Evolutionary conservation across 1,140 invertebrate genomes (phyloP).

Genomic region (Eufriesea mexicana): DNA sequence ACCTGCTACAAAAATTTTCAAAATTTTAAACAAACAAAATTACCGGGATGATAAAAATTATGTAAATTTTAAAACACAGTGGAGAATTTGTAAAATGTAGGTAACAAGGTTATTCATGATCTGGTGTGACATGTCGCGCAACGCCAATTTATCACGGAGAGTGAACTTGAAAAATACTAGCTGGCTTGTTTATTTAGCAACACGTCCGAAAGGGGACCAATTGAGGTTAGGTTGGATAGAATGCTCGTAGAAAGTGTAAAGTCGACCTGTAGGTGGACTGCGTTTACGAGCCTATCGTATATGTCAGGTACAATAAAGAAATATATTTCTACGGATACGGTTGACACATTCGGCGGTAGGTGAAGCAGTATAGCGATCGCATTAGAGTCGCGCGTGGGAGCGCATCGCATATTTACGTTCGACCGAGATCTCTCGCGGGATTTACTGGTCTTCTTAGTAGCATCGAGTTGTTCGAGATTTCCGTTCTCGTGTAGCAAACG

Average conservation of each 20-base stretch:
- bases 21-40: too few relatives aligned
- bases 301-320: constrained; percentile 39
- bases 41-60: too few relatives aligned
- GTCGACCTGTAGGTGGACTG: constrained; percentile 30
- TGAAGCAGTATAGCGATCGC: constrained; percentile 36
- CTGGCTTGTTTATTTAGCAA: not conserved
- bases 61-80: too few relatives aligned
- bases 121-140: too few relatives aligned
- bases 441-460: constrained; percentile 18
- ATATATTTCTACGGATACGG: constrained; percentile 30
- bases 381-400: constrained; percentile 50
- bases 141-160: too few relatives aligned
- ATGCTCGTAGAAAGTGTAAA: not conserved
- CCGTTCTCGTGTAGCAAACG: not conserved
- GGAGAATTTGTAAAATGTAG: too few relatives aligned
- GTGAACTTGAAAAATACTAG: not conserved
- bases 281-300: constrained; percentile 17
- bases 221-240: not conserved
- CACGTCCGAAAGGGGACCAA: not conserved
- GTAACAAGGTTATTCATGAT: too few relatives aligned
- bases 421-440: constrained; percentile 28
- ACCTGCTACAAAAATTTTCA: too few relatives aligned
- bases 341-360: constrained; percentile 38
- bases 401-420: constrained; percentile 42
- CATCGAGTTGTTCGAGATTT: constrained; percentile 3